These are phyloP conservation scores for Coelinius sp. DNA, from an alignment of 2,888 invertebrate genomes.

Conservation along the genomic window DNA sequence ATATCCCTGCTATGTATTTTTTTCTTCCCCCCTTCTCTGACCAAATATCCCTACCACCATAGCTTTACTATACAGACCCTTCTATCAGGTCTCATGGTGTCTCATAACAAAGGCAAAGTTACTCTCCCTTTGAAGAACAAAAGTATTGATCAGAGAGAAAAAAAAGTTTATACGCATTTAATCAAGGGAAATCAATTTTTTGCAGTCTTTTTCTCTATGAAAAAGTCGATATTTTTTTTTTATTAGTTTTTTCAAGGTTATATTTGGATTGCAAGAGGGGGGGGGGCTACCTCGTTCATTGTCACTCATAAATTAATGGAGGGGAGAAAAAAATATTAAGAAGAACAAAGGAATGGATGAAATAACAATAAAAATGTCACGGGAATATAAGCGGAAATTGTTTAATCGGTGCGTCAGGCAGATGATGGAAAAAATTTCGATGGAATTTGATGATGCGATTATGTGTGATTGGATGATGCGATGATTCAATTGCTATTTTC, in stretches of 20 bases:
- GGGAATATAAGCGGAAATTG: slow-evolving; percentile 20
- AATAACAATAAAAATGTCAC: neutral
- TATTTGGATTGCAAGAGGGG: neutral
- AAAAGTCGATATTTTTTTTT: too few species aligned
- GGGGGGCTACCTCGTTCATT: neutral
- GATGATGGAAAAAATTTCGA: neutral
- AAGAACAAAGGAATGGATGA: neutral
- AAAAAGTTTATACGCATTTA: neutral
- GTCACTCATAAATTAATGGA: slow-evolving; percentile 13
- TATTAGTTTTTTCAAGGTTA: too few species aligned
- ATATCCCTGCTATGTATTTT: neutral
- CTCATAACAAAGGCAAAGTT: neutral
- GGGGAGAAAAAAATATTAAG: neutral
- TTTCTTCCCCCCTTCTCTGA: neutral
- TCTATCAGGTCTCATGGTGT: neutral
- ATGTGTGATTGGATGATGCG: neutral
- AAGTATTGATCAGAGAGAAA: neutral
- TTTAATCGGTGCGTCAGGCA: slow-evolving; percentile 28
- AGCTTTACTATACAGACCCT: too few species aligned
- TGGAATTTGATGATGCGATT: neutral
- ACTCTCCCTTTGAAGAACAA: neutral
- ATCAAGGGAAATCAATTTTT: neutral
- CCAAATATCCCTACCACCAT: neutral
- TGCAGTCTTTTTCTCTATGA: too few species aligned
- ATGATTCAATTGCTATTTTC: slow-evolving; percentile 19